Percentiles rank a stretch among this genome's conserved stretches.
These are phyloP conservation scores for Theodoxus fluviatilis DNA, from an alignment of 2,888 invertebrate genomes.

Conservation along the genomic window DNA sequence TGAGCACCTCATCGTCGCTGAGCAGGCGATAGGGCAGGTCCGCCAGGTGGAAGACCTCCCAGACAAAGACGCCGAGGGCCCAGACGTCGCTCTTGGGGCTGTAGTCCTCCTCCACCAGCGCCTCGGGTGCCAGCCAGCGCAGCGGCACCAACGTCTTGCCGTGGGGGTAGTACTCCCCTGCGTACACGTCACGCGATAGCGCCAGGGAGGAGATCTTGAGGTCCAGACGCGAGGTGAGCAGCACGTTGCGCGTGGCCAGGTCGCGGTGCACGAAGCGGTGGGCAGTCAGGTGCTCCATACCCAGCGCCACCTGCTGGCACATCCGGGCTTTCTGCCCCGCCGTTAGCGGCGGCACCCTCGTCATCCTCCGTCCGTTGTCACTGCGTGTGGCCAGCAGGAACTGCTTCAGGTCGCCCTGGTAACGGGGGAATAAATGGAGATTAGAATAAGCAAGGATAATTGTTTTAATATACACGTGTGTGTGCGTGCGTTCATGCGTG, in stretches of 20 bases:
- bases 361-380: constrained; percentile 69
- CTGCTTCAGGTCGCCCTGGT: constrained; percentile 88
- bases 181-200: constrained; percentile 83
- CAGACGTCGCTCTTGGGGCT: constrained; percentile 84
- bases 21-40: constrained; percentile 79
- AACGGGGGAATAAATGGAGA: no score
- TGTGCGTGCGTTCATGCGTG: no score
- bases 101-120: constrained; percentile 87
- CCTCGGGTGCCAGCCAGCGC: constrained; percentile 88
- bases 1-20: constrained; percentile 77
- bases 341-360: constrained; percentile 72
- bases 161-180: constrained; percentile 83
- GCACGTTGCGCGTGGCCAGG: constrained; percentile 88
- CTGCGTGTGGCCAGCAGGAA: constrained; percentile 66
- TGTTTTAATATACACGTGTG: no score
- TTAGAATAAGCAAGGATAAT: no score
- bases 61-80: constrained; percentile 85
- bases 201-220: constrained; percentile 83
- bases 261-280: constrained; percentile 86
- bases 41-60: constrained; percentile 86
- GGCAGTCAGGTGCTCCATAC: constrained; percentile 80
- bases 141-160: constrained; percentile 76
- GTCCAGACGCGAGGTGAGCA: constrained; percentile 80
- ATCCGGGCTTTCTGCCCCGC: constrained; percentile 65
- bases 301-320: constrained; percentile 77